These are phyloP conservation scores for Gobius niger DNA, from an alignment of 2,113 vertebrate genomes.

Conservation along the genomic window DNA sequence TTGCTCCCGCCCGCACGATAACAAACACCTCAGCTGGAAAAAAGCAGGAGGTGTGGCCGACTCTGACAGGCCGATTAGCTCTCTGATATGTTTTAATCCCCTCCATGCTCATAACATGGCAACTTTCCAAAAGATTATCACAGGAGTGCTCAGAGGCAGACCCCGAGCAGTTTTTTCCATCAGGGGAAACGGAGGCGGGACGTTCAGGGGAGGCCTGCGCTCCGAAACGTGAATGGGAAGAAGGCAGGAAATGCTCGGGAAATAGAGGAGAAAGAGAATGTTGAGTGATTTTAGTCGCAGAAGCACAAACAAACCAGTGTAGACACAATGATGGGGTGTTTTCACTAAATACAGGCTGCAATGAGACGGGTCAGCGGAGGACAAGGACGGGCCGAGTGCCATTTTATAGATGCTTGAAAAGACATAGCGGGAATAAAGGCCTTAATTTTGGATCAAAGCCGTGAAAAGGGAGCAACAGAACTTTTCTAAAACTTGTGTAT, in stretches of 20 bases:
- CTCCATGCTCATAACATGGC: conserved; percentile 35
- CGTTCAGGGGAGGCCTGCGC: background rate
- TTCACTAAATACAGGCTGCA: conserved; percentile 41
- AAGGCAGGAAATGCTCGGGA: conserved; percentile 19
- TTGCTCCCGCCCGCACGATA: conserved; percentile 33
- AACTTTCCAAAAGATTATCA: conserved; percentile 30
- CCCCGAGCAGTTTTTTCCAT: conserved; percentile 2
- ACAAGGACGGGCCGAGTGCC: conserved; percentile 11
- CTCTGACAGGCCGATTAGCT: conserved; percentile 55
- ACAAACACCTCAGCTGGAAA: conserved; percentile 44
- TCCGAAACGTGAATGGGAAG: background rate
- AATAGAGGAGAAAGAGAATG: conserved; percentile 19
- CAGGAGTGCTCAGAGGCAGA: background rate
- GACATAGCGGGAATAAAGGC: background rate
- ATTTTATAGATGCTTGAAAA: background rate
- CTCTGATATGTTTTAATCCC: conserved; percentile 56
- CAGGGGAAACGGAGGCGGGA: conserved; percentile 4
- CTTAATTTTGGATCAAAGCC: no score
- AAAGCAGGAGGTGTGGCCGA: conserved; percentile 1
- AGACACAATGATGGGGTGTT: conserved; percentile 46
- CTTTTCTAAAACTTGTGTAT: no score
- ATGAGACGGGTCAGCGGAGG: conserved; percentile 18
- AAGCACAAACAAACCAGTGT: conserved; percentile 34
- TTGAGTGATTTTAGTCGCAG: conserved; percentile 22
- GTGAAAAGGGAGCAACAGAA: no score